Conservation (phyloP, 2,113 vertebrate genomes). For the Cyanoramphus novaezelandiae region DNA sequence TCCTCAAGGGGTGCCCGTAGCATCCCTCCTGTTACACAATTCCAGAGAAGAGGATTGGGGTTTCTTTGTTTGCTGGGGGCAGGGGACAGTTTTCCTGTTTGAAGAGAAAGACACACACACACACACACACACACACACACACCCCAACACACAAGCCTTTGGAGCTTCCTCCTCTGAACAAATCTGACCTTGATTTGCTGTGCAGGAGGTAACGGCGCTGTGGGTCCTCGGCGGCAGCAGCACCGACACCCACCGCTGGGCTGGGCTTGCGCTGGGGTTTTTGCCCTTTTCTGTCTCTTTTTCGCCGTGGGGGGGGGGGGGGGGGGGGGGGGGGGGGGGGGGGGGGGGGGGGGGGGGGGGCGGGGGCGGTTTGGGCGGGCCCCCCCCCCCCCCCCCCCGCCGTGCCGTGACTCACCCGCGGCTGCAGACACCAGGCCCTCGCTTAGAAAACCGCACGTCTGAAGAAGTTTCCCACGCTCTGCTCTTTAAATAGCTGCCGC, state of each 20-base stretch:
- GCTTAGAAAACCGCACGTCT: slow-evolving; percentile 74
- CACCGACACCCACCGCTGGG: not conserved
- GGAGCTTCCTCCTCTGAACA: not conserved
- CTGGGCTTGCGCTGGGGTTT: not conserved
- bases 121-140: no score
- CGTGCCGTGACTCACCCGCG: slow-evolving; percentile 71
- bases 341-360: no score
- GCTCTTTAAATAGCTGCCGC: slow-evolving; percentile 67
- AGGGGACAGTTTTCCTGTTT: not conserved
- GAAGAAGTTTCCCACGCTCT: slow-evolving; percentile 78
- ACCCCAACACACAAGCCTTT: not conserved
- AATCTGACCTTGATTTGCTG: not conserved
- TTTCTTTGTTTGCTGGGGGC: not conserved
- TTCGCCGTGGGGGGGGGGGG: no score
- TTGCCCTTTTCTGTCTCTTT: no score
- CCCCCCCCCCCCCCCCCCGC: no score
- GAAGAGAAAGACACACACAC: not conserved
- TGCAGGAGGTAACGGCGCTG: not conserved
- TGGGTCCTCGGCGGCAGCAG: not conserved
- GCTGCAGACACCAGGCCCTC: slow-evolving; percentile 58
- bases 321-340: no score
- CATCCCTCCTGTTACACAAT: not conserved
- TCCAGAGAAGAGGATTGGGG: not conserved
- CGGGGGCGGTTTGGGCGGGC: no score
- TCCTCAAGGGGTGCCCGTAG: not conserved